These are phyloP conservation scores for Gallinago media DNA, from an alignment of 2,113 vertebrate genomes.

Conservation along the genomic window DNA sequence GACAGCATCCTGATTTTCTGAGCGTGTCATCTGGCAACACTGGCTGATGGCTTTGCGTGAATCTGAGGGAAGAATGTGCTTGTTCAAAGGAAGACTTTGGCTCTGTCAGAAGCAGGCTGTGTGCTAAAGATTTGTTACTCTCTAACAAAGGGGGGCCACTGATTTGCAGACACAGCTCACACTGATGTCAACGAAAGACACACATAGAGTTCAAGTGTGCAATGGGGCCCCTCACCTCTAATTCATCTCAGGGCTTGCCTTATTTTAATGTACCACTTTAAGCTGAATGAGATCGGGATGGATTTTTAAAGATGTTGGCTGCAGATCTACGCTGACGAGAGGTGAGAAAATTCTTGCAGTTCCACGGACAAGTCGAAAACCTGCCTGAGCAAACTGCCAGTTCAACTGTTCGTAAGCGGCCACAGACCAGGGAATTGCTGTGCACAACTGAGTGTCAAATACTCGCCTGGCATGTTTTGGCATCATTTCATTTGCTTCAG, in stretches of 20 bases:
- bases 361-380: slow-evolving; percentile 57
- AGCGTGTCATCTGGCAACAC: neutral
- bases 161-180: slow-evolving; percentile 31
- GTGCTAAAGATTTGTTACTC: slow-evolving; percentile 37
- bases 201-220: neutral
- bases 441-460: slow-evolving; percentile 15
- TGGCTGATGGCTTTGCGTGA: neutral
- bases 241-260: neutral
- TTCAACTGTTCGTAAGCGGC: neutral
- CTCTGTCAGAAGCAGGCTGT: slow-evolving; percentile 13
- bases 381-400: slow-evolving; percentile 50
- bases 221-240: neutral
- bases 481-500: slow-evolving; percentile 4
- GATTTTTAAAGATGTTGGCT: slow-evolving; percentile 61
- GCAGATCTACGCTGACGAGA: neutral
- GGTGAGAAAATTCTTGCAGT: slow-evolving; percentile 54
- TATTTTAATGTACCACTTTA: neutral
- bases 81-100: slow-evolving; percentile 28
- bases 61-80: slow-evolving; percentile 11
- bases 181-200: neutral
- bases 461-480: slow-evolving; percentile 10
- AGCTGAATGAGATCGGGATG: neutral
- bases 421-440: slow-evolving; percentile 15
- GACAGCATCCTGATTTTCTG: neutral
- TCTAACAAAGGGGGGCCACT: neutral